Evolutionary conservation across 2,888 invertebrate genomes (phyloP).

Genomic region (Erpobdella octoculata): DNA sequence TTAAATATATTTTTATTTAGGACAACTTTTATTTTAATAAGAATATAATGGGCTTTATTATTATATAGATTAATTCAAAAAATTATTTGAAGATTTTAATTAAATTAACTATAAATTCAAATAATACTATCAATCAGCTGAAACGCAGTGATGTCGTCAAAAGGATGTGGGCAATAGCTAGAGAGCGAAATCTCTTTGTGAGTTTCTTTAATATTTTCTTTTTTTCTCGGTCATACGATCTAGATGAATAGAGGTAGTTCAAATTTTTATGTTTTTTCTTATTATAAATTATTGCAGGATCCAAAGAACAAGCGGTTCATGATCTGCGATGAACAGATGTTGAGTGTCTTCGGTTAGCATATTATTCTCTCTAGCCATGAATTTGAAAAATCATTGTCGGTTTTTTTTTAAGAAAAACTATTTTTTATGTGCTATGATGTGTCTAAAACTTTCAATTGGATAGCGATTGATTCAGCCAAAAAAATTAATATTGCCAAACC

Average conservation of each 20-base stretch:
- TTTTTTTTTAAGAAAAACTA: too few relatives aligned
- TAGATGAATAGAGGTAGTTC: neutral
- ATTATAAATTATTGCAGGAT: conserved; percentile 57
- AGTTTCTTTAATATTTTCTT: conserved; percentile 24
- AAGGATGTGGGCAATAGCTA: conserved; percentile 50
- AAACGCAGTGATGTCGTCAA: conserved; percentile 50
- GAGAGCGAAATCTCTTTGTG: conserved; percentile 49
- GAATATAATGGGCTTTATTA: too few relatives aligned
- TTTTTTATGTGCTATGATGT: too few relatives aligned
- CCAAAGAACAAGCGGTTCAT: conserved; percentile 90
- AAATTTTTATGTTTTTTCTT: neutral
- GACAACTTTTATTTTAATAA: too few relatives aligned
- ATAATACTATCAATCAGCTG: conserved; percentile 40
- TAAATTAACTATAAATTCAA: neutral
- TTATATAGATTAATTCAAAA: too few relatives aligned
- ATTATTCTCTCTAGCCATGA: too few relatives aligned
- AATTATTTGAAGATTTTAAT: too few relatives aligned
- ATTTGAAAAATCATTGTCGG: too few relatives aligned
- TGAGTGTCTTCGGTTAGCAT: conserved; percentile 75
- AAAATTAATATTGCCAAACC: too few relatives aligned
- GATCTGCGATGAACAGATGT: conserved; percentile 80
- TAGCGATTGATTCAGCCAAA: too few relatives aligned
- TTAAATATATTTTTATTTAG: too few relatives aligned
- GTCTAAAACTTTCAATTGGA: too few relatives aligned
- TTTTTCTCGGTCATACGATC: neutral